Base-by-base conservation (phyloP, 2,113 vertebrate species). In the Ibidorhyncha struthersii region DNA sequence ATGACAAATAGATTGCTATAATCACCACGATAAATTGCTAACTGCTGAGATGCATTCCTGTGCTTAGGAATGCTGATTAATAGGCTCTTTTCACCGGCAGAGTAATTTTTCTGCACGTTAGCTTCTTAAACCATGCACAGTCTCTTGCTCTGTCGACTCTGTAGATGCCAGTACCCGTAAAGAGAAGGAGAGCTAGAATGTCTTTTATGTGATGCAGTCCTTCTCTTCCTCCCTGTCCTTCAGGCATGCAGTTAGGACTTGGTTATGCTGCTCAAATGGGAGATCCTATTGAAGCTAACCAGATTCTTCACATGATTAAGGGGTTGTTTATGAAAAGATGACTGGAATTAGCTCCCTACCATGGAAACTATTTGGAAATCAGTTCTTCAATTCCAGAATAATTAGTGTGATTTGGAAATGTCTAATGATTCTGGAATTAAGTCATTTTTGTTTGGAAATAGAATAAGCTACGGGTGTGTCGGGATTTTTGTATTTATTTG, bases 361-460 rank as follows among this genome's bases (percentile, higher is more conserved):
- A 72, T 93, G 93, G 89, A 95, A 95, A 96, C 86, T 95, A 93
- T 96, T 96, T 97, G 91, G 83, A 92, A 97, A 96, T 95, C 72
- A 89, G 40, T 87, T 86, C 14, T 74, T 79, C 66, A 89, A 41
- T 93, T 96, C 86, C 93, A 89, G 83, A 97, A 94, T 89, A 97
- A 91, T 96, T 77, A 72, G 25, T 53, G 73, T 85, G 81, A 95
- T 97, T 95, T 97, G 84, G 93, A 97, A 94, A 96, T 4, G 5
- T 76, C 56, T 94, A 62, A 82, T 91, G 86, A 89, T 91, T 93
- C 62, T 94, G 53, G 58, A 96, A 96, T 95, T 89, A 69, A 82
- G 91, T 92, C 1, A 80, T 56, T 92, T 95, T 76, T 89, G 38
- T 93, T 89, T 91, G 91, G 86, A 92, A 96, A 89, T 25, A 79